Base-by-base conservation (phyloP, 2,797 vertebrate species). In the Hydrolagus colliei region DNA sequence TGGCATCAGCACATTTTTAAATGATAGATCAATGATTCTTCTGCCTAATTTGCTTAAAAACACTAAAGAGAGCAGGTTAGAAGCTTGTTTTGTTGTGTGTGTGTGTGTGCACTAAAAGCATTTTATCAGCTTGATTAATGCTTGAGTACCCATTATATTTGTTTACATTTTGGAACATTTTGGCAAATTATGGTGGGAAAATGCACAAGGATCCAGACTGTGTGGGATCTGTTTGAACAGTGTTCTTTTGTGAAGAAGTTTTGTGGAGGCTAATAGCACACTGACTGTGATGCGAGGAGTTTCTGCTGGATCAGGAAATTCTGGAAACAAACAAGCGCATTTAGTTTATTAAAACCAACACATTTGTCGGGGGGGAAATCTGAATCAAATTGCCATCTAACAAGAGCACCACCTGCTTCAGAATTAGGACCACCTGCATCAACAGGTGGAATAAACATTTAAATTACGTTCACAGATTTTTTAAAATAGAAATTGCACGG, bases 111-210 rank as follows among this genome's bases (percentile, higher is more conserved):
- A 84, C 79, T 68, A 71, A 84, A 67, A 84, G 16, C 79, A 84
- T 68, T 71, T 84, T 67, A 68, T 84, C 65, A 84, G 79, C 65
- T 84, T 84, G 79, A 71, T 84, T 71, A 84, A 84, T 84, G 79
- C 79, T 84, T 84, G 79, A 84, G 65, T 84, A 52, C 65, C 79
- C 79, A 84, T 41, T 84, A n/a, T 16, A 84, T 84, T 84, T 84
- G 65, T 84, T 84, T 84, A 84, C 79, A 84, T 84, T 68, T 52
- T 84, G 79, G 71, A 67, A 71, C 79, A 68, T 84, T 84, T 84
- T 84, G 65, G 65, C 65, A 71, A 68, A 84, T 84, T 84, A 41
- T 84, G 52, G 65, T 71, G 65, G 65, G 65, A 84, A 84, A 68
- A 71, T 84, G 65, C 65, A 71, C 79, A 52, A 84, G 20, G 52